Conservation (phyloP, 2,888 invertebrate species). For the Torymus tubicola region DNA sequence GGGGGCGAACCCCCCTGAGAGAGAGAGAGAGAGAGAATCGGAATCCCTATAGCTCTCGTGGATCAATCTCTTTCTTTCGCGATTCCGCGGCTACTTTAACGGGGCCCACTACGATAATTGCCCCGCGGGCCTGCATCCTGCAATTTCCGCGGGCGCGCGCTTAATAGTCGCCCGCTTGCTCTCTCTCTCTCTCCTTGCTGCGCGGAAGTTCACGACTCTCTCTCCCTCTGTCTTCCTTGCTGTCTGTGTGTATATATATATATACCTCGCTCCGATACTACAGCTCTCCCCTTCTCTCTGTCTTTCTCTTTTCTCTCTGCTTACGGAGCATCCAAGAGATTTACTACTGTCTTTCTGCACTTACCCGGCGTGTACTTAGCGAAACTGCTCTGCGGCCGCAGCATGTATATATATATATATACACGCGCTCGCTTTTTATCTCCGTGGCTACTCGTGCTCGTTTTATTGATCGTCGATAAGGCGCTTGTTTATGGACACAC, state of each 20-base stretch:
- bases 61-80: constrained; percentile 46
- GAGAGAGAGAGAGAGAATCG: background rate
- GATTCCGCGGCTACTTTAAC: constrained; percentile 33
- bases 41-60: constrained; percentile 25
- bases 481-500: constrained; percentile 43
- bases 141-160: constrained; percentile 62
- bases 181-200: constrained; percentile 52
- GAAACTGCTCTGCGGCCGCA: constrained; percentile 11
- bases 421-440: constrained; percentile 32
- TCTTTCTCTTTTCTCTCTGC: too few species aligned
- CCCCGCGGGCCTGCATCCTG: constrained; percentile 62
- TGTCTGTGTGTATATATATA: too few species aligned
- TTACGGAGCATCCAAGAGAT: constrained; percentile 11
- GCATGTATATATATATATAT: background rate
- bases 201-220: background rate
- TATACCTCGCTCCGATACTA: too few species aligned
- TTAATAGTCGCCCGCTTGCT: constrained; percentile 62
- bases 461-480: constrained; percentile 52
- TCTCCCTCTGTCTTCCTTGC: background rate
- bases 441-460: constrained; percentile 11
- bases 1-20: background rate
- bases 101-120: constrained; percentile 63
- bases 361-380: constrained; percentile 15
- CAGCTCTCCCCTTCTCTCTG: too few species aligned
- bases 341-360: constrained; percentile 46